Evolutionary conservation across 2,113 vertebrate genomes (phyloP), one percentile per base, ranked within the genome.

Genomic region (human (Homo sapiens)): DNA sequence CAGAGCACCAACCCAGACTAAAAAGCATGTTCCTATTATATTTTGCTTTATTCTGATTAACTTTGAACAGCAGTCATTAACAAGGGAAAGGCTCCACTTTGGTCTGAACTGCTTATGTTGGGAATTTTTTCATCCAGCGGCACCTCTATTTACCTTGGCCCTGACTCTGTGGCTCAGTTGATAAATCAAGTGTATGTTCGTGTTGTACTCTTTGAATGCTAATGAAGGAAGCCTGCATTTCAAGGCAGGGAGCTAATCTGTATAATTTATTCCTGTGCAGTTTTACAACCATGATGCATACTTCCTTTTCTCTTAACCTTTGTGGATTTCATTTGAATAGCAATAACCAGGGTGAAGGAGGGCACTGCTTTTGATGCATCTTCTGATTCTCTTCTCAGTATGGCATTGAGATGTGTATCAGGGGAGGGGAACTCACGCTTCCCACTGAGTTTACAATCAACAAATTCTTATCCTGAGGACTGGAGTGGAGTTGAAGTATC

Each of bases 381-480:
- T 91, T 76, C 32, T n/a, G 88, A 80, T 70, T 52, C 27, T 90
- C 59, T 64, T 45, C 64, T 82, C 84, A 75, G 84, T 9, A 22
- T 10, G 52, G 66, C 48, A 22, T 70, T 89, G 96, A 96, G 94
- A 80, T 61, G 82, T 7, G 17, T 30, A 43, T 59, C 48, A 48
- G 25, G 85, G 78, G 78, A 30, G 22, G 22, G 64, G 43, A 64
- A 2, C 32, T 59, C 64, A 72, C 1, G 18, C 38, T 86, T 84
- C 59, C 48, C 13, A 1, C 0, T 35, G 80, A 76, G 92, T 93
- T 95, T 93, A 93, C 68, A 70, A 96, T 97, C 97, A 98, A 96
- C 92, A 98, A 95, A 96, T 82, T 85, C 87, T 84, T 30, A 75
- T 95, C 98, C 93, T 23, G 92, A 97, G 94, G 93, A 95, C 79